Evolutionary conservation across 2,113 vertebrate species (phyloP), one percentile per base, ranked within the genome.

Genomic region (Murina feae): DNA sequence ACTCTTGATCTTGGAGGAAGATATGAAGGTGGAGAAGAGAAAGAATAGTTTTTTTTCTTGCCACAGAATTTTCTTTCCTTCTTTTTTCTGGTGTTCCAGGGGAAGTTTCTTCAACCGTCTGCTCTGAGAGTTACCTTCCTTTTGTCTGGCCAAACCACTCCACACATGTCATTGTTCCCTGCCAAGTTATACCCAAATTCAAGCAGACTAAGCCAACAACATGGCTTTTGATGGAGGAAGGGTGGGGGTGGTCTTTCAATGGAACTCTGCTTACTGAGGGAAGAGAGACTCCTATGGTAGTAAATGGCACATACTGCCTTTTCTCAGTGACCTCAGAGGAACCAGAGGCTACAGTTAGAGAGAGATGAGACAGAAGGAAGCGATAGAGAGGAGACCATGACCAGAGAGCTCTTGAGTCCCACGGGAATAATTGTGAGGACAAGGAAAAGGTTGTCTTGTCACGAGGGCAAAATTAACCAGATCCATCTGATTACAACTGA

Each of bases 261-360:
- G 97, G 96, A 97, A 95, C 90, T 96, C 81, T 95, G 95, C 97
- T 98, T 96, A 97, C 96, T 95, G 97, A 98, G 95, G 96, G 97
- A 95, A 98, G 97, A 97, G 93, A 97, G 85, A 95, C 32, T 0
- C 49, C 0, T 69, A 76, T 21, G 92, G 55, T 44, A 95, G 76
- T 53, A 4, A 94, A 94, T 16, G 37, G 90, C 93, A 47, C 85
- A 90, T 0, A 35, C n/a, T 97, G 92, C 94, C 96, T 96, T 97
- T 97, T 96, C 89, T 96, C 86, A 79, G 95, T 68, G 95, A 97
- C 93, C 94, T 93, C 80, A 9, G 18, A 97, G 81, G 37, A 83
- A 49, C 79, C 49, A 94, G 55, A 89, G 51, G 44, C 9, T 94
- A 39, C 21, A 83, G 51, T 78, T 16, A 58, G 55, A 74, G 69